phyloP scores from a whole-genome alignment of 2,888 invertebrate genomes.

The Lysandra coridon region DNA sequence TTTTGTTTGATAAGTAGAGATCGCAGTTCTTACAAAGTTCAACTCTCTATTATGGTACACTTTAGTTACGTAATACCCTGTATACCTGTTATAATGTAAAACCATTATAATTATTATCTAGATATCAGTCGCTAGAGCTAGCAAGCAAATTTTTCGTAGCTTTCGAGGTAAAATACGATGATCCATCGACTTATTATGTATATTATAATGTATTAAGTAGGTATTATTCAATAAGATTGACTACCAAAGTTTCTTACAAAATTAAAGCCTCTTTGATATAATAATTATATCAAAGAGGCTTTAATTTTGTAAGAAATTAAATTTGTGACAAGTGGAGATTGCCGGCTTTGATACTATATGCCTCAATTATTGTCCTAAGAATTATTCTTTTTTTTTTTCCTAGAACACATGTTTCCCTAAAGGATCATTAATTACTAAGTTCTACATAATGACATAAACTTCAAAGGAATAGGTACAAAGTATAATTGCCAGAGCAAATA shows the following conservation, averaged over 20 bases:
- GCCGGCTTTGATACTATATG: no score
- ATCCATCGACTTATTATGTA: no score
- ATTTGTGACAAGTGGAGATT: no score
- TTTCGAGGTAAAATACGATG: neutral
- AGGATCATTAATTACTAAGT: neutral
- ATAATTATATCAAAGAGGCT: no score
- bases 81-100: neutral
- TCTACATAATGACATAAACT: neutral
- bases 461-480: neutral
- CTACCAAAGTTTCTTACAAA: neutral
- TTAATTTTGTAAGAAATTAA: no score
- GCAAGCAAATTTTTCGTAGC: neutral
- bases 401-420: neutral
- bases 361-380: neutral
- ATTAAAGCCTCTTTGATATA: neutral
- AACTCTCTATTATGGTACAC: neutral
- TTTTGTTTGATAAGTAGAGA: neutral
- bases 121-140: neutral
- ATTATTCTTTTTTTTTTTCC: neutral
- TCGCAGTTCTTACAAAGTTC: neutral
- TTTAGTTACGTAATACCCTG: neutral
- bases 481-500: neutral
- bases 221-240: neutral
- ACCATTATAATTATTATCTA: neutral
- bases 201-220: no score